phyloP scores from a whole-genome alignment of 2,113 vertebrate species.

The Phyllostomus discolor region DNA sequence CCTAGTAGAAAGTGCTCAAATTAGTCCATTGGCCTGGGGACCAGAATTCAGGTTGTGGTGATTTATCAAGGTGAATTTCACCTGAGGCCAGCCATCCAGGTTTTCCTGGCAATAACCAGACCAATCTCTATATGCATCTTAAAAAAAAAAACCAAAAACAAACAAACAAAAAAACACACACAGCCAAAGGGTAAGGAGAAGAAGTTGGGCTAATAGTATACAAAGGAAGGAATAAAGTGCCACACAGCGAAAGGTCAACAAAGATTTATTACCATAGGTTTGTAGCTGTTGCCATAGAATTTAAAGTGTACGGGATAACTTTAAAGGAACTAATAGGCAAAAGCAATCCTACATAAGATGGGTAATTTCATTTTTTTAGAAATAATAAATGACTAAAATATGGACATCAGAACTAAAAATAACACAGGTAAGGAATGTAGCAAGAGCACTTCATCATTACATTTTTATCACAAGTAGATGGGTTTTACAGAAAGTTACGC shows the following conservation, averaged over 20 bases:
- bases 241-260: background rate
- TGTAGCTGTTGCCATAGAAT: background rate
- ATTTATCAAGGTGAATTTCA: background rate
- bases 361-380: background rate
- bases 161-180: too few relatives aligned
- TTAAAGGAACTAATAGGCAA: background rate
- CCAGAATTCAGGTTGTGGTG: background rate
- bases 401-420: background rate
- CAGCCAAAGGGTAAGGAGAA: background rate
- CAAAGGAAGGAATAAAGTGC: background rate
- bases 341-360: background rate
- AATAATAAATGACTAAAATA: slow-evolving; percentile 25
- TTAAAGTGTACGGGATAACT: background rate
- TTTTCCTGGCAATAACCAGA: background rate
- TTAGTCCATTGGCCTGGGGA: background rate
- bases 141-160: too few relatives aligned
- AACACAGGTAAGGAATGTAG: background rate
- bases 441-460: background rate
- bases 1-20: background rate
- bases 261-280: background rate
- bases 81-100: background rate
- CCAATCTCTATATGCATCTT: background rate
- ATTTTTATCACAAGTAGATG: background rate
- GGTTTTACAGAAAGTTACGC: background rate
- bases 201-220: background rate